Evolutionary conservation across 92 coral and sea anemone genomes (phyloP).

Genomic region (Pocillopora grandis): DNA sequence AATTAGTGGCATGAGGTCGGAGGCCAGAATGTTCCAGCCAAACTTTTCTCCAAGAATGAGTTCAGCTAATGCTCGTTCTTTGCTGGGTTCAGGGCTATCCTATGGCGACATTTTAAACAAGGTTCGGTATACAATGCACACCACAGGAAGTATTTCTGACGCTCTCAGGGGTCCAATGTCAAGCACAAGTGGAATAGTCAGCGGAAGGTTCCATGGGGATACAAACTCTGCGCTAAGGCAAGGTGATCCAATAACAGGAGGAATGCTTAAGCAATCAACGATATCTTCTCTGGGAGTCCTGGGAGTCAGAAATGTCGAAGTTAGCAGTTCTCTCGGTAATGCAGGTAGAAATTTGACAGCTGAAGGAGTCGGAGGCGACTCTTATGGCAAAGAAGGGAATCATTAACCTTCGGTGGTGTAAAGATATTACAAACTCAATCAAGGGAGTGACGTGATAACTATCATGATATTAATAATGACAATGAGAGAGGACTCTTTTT

Average conservation of each 20-base stretch:
- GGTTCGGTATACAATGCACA: conserved; percentile 60
- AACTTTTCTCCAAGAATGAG: not conserved
- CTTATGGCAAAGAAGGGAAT: not conserved
- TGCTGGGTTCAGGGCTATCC: conserved; percentile 29
- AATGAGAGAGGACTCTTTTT: too few relatives aligned
- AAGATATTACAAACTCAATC: too few relatives aligned
- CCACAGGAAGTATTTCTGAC: conserved; percentile 50
- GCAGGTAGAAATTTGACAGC: not conserved
- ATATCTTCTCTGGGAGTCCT: not conserved
- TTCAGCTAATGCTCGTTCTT: not conserved
- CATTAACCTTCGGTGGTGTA: not conserved
- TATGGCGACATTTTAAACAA: conserved; percentile 60
- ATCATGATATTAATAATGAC: not conserved
- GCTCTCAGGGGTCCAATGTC: conserved; percentile 34
- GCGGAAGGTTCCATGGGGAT: not conserved
- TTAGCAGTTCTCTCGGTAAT: not conserved
- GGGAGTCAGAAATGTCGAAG: not conserved
- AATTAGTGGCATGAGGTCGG: conserved; percentile 7
- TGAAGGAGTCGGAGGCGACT: not conserved
- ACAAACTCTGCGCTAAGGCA: not conserved
- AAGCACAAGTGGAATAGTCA: not conserved
- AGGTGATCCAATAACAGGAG: not conserved
- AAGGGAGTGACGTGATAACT: not conserved
- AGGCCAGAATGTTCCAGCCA: conserved; percentile 14
- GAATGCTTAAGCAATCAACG: not conserved